Base-by-base conservation (phyloP, 2,113 vertebrate species). In the Petroica traversi region DNA sequence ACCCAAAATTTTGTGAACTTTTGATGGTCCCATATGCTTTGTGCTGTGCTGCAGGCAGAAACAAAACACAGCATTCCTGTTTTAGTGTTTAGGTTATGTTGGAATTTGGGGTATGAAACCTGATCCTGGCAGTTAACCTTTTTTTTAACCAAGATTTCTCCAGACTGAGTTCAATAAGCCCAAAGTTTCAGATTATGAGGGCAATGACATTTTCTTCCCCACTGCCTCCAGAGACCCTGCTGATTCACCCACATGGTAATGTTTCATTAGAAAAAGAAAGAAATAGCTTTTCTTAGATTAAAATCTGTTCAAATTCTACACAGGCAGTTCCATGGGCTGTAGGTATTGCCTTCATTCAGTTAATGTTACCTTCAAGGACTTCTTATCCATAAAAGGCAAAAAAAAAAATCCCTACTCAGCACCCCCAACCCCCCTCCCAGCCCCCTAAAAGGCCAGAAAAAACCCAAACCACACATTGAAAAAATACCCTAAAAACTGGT, bases 201-300 rank as follows among this genome's bases (percentile, higher is more conserved):
- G 0, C 12, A 82, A 59, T 33, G 8, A n/a, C 14, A 2, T 38
- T 38, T 45, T 73, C 40, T 82, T 80, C 23, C 20, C 8, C 19
- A 8, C 2, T 74, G 8, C 5, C 26, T 85, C 9, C 36, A 48
- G 61, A 63, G 7, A 61, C 13, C 11, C 4, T 1, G 0, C 8
- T 82, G 52, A 49, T 6, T 82, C 11, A 11, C 19, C 20, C 0
- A 0, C 3, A 12, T 20, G 2, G 8, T 34, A 54, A 12, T 8
- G 24, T 5, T 73, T 11, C 6, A 33, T 38, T 41, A 72, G 40
- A 77, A 84, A 8, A 36, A 19, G 15, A 68, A 79, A 66, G 0
- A 68, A 57, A 29, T 19, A 26, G 0, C 20, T 90, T 68, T 83
- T 34, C 20, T 31, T 18, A 14, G 9, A 11, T 26, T 9, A 54